Evolutionary conservation across 2,888 invertebrate species (phyloP).

Genomic region (Craniophora ligustri): DNA sequence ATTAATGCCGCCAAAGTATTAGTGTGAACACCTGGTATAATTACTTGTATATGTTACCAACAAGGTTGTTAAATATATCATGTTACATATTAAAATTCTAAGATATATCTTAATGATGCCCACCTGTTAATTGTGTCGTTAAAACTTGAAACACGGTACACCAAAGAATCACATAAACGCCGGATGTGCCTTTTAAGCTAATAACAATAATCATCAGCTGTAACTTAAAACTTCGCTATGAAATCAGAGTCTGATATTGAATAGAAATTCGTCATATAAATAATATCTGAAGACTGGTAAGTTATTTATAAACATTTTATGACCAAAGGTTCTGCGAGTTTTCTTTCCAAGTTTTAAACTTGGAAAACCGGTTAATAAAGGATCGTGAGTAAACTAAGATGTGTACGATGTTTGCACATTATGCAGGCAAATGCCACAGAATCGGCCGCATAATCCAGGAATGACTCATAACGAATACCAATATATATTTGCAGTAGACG

Average conservation of each 20-base stretch:
- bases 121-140: background rate
- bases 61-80: background rate
- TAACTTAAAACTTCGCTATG: too few relatives aligned
- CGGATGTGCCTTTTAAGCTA: background rate
- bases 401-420: background rate
- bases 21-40: conserved; percentile 12
- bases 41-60: background rate
- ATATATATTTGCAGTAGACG: background rate
- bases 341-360: too few relatives aligned
- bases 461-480: background rate
- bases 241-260: too few relatives aligned
- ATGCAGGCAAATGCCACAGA: background rate
- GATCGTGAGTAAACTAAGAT: background rate
- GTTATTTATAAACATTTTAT: too few relatives aligned
- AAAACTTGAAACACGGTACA: background rate
- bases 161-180: background rate
- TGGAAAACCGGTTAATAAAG: too few relatives aligned
- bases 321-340: too few relatives aligned
- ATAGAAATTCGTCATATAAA: too few relatives aligned
- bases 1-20: background rate
- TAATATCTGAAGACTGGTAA: too few relatives aligned
- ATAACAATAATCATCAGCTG: background rate
- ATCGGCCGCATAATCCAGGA: background rate
- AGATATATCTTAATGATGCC: background rate
- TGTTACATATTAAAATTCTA: conserved; percentile 1